Evolutionary conservation across 2,113 vertebrate species (phyloP), one percentile per base, ranked within the genome.

Genomic region (Centrocercus urophasianus): DNA sequence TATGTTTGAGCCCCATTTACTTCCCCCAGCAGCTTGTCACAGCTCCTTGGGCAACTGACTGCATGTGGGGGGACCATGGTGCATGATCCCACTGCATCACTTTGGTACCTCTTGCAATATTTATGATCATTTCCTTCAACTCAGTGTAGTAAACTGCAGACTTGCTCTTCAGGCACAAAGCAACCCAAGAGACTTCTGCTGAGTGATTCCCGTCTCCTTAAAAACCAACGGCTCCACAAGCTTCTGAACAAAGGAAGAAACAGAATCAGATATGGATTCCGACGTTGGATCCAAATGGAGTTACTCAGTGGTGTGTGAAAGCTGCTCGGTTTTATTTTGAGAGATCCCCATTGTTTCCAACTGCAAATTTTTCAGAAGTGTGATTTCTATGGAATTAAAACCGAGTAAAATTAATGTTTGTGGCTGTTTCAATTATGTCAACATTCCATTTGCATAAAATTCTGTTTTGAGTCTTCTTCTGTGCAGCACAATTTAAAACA

Each of bases 391-490:
- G 47, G 90, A 95, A 95, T 90, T 88, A 94, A 92, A 94, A 45
- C 32, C 60, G 61, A 92, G 82, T 36, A 57, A 88, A 93, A 96
- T 92, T 93, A 90, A 92, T 93, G 86, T n/a, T 63, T 83, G 69
- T 32, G 74, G 73, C 86, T 71, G 17, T 79, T 95, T 92, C 95
- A 94, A 93, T 92, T 93, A 95, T 92, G 95, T 86, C 95, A 93
- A 84, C 80, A 90, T 50, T 94, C 64, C 77, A 96, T 94, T 94
- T 96, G 86, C 92, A 95, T 94, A 93, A 94, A 94, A 88, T 88
- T 90, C 86, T 90, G 73, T 75, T 93, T 93, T 83, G 90, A 86
- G 95, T 95, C 92, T 80, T 88, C 86, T 92, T 95, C 81, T 88
- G 69, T 0, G 1, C 83, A 91, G 59, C 60, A 83, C 79, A 83